Evolutionary conservation across 92 coral and sea anemone genomes (phyloP).

Genomic region (Metridium senile): DNA sequence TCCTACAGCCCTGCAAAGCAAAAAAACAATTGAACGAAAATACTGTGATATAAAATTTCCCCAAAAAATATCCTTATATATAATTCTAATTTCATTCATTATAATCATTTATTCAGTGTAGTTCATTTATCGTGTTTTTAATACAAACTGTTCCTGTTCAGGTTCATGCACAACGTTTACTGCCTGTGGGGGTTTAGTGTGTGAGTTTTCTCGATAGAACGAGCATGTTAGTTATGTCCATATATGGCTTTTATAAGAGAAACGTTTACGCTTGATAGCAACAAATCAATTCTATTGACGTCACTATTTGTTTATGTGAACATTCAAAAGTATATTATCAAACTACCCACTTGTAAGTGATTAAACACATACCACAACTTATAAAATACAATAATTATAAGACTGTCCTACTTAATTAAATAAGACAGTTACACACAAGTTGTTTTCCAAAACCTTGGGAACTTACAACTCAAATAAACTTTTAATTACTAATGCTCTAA

Average conservation of each 20-base stretch:
- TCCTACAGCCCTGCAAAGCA: no score
- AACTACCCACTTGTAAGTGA: neutral
- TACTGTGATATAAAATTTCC: no score
- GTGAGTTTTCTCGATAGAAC: neutral
- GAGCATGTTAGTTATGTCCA: constrained; percentile 8
- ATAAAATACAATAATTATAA: no score
- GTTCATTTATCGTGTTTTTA: neutral
- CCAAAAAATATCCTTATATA: no score
- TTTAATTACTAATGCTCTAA: neutral
- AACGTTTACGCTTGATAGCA: neutral
- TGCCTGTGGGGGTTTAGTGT: neutral
- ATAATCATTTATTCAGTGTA: no score
- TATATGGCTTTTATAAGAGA: constrained; percentile 20
- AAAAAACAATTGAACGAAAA: no score
- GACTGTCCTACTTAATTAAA: no score
- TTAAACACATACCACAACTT: neutral
- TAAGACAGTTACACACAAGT: no score
- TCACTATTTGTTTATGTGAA: neutral
- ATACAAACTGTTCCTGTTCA: no score
- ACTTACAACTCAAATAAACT: neutral
- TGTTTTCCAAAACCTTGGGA: no score
- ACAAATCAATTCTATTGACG: neutral
- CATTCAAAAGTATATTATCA: neutral
- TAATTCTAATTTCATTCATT: no score
- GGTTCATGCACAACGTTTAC: neutral